Conservation (phyloP, 2,888 invertebrate species). For the Gymnoscelis rufifasciata region DNA sequence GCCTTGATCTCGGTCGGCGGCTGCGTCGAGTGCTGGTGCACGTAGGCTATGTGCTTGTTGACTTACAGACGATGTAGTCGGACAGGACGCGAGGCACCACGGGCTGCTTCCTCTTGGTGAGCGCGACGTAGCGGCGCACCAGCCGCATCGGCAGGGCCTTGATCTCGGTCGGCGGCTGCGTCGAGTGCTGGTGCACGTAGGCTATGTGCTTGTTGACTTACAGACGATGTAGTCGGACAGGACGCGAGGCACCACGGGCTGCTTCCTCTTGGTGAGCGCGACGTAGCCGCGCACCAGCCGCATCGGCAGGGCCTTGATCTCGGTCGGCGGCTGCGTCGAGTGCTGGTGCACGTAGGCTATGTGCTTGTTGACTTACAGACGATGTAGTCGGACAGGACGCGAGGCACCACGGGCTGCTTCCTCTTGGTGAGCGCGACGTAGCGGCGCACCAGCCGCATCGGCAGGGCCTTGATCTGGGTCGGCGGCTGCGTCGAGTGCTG, state of each 20-base stretch:
- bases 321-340: slow-evolving; percentile 89
- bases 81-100: slow-evolving; percentile 81
- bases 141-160: slow-evolving; percentile 93
- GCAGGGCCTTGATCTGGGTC: slow-evolving; percentile 84
- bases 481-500: slow-evolving; percentile 94
- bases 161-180: slow-evolving; percentile 89
- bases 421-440: slow-evolving; percentile 95
- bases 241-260: slow-evolving; percentile 87
- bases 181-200: slow-evolving; percentile 95
- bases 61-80: slow-evolving; percentile 50
- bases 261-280: slow-evolving; percentile 91
- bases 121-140: slow-evolving; percentile 94
- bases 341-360: slow-evolving; percentile 98
- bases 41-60: slow-evolving; percentile 96
- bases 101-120: slow-evolving; percentile 94
- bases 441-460: slow-evolving; percentile 95
- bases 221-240: slow-evolving; percentile 49
- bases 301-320: slow-evolving; percentile 91
- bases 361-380: slow-evolving; percentile 83
- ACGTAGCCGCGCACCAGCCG: slow-evolving; percentile 95
- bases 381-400: slow-evolving; percentile 41
- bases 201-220: slow-evolving; percentile 91
- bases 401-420: slow-evolving; percentile 91
- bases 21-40: slow-evolving; percentile 94
- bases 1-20: slow-evolving; percentile 88